Evolutionary conservation across 2,888 invertebrate species (phyloP), one percentile per base, ranked within the genome.

Genomic region (Eledone cirrhosa): DNA sequence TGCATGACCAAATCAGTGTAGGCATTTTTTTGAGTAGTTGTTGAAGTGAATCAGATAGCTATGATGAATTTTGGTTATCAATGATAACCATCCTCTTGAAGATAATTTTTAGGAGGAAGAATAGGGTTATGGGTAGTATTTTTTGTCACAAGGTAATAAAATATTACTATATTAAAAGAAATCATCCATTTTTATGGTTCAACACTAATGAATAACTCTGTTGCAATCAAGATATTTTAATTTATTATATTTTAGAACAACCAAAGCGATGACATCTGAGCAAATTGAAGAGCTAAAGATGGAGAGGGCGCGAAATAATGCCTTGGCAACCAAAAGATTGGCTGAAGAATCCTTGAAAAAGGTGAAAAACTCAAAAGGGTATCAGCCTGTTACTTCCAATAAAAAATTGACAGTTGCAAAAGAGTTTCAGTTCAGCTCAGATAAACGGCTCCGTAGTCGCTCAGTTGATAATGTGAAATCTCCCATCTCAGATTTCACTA

Each of bases 241-340:
- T 33, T 41, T 48, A 19, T 41, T 47, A 7, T 67, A 11, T 16
- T 75, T n/a, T 33, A 67, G n/a, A 78, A 48, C 29, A 33, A 41
- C 53, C 33, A 84, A 84, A 77, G 83, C 82, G 31, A 74, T 83
- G 16, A 83, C 82, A 41, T 77, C 81, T 65, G 89, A 89, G 79
- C 83, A 89, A n/a, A 80, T 86, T 33, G 88, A 89, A 79, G 75
- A 89, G 80, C 88, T 88, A 33, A 84, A 86, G 53, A 89, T 89
- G 31, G 84, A 83, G 11, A 79, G 83, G 27, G 82, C 86, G 80
- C 81, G 85, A 77, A 83, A 85, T 65, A 86, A 88, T 78, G 77
- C 88, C 72, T 85, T 83, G 8, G 83, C 84, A 78, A 86, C 84
- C 72, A 81, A 86, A 3, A 86, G 85, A 78, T 82, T 85, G 75